phyloP scores from a whole-genome alignment of 2,888 invertebrate species.

The Meta bourneti region DNA sequence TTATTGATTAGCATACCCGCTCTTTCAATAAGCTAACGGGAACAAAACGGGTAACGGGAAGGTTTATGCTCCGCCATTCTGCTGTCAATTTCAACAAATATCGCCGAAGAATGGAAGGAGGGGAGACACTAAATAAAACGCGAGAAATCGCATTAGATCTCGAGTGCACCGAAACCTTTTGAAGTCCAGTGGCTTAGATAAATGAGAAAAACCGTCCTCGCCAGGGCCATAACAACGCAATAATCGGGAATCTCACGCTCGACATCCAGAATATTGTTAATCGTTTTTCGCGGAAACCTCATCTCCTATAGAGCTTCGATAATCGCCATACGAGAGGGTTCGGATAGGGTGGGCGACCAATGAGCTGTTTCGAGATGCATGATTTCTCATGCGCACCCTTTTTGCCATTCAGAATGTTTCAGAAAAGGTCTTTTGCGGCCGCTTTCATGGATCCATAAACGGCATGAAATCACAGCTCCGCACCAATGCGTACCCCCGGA shows the following conservation, averaged over 20 bases:
- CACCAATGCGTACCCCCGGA: constrained; percentile 36
- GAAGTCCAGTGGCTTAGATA: constrained; percentile 31
- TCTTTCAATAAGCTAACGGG: too few species aligned
- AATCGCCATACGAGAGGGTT: constrained; percentile 3
- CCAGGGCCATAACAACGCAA: constrained; percentile 27
- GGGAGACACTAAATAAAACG: constrained; percentile 16
- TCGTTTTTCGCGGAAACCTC: constrained; percentile 57
- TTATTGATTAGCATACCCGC: too few species aligned
- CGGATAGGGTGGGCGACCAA: constrained; percentile 44
- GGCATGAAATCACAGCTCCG: constrained; percentile 72
- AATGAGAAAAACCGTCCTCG: constrained; percentile 34
- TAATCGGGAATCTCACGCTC: constrained; percentile 69
- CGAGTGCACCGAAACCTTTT: not conserved
- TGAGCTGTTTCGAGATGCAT: constrained; percentile 65
- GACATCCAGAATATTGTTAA: constrained; percentile 57
- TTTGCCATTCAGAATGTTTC: constrained; percentile 36
- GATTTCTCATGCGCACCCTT: constrained; percentile 46
- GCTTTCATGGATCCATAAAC: constrained; percentile 69
- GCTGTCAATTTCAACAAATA: not conserved
- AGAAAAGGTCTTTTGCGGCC: constrained; percentile 18
- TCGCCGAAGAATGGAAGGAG: not conserved
- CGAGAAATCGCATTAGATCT: constrained; percentile 26
- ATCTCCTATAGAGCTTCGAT: constrained; percentile 39
- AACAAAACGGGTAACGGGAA: too few species aligned
- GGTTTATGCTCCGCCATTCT: too few species aligned